Conservation (phyloP, 1,140 invertebrate genomes). For the Drosophila malerkotliana region DNA sequence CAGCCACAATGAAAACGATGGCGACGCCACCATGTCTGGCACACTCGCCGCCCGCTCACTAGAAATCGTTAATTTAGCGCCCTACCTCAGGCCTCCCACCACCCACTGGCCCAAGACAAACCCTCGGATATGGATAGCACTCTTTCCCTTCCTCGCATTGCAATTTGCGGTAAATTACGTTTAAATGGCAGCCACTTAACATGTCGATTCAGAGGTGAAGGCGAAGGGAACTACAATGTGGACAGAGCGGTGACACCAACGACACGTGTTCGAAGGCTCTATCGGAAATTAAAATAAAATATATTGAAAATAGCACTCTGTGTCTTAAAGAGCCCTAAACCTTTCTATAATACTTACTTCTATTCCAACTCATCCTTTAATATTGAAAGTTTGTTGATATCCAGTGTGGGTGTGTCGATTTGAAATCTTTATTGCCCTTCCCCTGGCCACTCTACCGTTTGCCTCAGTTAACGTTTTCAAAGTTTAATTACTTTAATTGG, state of each 20-base stretch:
- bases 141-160: slow-evolving; percentile 20
- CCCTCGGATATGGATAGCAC: slow-evolving; percentile 27
- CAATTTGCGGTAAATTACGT: slow-evolving; percentile 65
- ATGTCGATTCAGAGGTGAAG: slow-evolving; percentile 23
- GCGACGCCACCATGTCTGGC: slow-evolving; percentile 54
- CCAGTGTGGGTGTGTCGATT: too few species aligned
- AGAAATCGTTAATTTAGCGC: slow-evolving; percentile 46
- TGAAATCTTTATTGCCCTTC: too few species aligned
- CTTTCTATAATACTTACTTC: too few species aligned
- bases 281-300: too few species aligned
- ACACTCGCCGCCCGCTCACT: slow-evolving; percentile 13
- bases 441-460: slow-evolving; percentile 22
- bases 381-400: too few species aligned
- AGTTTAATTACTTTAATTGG: slow-evolving; percentile 52
- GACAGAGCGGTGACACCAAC: too few species aligned
- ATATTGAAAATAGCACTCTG: too few species aligned
- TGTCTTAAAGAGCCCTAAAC: too few species aligned
- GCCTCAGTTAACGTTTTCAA: slow-evolving; percentile 21
- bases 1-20: slow-evolving; percentile 35
- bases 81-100: slow-evolving; percentile 1
- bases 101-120: slow-evolving; percentile 13
- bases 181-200: slow-evolving; percentile 73
- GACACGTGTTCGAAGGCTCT: too few species aligned
- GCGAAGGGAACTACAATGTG: background rate
- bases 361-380: too few species aligned